These are phyloP conservation scores for Leptinotarsa peninsularis DNA, from an alignment of 2,888 invertebrate genomes.

Conservation along the genomic window DNA sequence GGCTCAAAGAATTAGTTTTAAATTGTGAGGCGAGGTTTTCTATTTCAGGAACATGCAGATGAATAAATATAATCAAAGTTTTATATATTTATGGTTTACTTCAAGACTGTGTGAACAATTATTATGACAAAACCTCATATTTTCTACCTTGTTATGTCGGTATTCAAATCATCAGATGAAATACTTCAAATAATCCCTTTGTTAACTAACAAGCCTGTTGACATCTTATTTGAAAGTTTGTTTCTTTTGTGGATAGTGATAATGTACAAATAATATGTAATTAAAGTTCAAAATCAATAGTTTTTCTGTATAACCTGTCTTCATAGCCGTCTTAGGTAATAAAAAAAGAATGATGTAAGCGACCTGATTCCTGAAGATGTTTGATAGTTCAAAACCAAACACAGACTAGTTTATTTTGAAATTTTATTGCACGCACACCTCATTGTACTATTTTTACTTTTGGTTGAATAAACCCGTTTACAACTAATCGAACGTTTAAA, in stretches of 20 bases:
- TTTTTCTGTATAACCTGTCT: neutral
- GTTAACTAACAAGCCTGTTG: neutral
- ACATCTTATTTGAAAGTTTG: no score
- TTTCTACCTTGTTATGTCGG: no score
- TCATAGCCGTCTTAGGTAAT: neutral
- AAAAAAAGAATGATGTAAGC: slow-evolving; percentile 4
- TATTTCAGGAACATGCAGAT: no score
- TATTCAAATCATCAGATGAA: no score
- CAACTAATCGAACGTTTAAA: slow-evolving; percentile 30
- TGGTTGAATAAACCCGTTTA: slow-evolving; percentile 42
- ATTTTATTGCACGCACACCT: slow-evolving; percentile 21
- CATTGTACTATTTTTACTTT: slow-evolving; percentile 39
- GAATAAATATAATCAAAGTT: no score
- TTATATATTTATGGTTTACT: no score
- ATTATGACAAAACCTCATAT: no score
- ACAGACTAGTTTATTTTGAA: slow-evolving; percentile 28
- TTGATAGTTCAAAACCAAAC: slow-evolving; percentile 21
- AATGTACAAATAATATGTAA: no score
- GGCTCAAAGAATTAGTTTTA: no score
- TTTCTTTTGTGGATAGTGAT: no score
- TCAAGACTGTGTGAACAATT: no score
- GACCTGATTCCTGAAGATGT: neutral
- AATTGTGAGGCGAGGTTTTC: no score
- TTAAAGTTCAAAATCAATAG: neutral
- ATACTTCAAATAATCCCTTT: neutral